Conservation (phyloP, 2,797 vertebrate genomes). For the Crypturellus tataupa region DNA sequence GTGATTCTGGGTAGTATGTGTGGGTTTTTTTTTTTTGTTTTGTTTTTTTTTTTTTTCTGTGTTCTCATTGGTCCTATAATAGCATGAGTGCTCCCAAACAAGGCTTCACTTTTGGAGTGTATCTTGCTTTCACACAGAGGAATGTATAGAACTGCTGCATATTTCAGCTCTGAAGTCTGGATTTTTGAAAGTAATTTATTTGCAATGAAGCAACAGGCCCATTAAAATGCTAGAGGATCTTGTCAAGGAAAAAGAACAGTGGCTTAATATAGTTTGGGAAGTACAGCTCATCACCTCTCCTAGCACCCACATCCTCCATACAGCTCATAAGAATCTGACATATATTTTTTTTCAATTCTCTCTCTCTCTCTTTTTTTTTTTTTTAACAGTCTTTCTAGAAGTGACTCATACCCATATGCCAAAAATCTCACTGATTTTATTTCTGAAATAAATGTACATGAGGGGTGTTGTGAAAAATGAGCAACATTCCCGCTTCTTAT, state of each 20-base stretch:
- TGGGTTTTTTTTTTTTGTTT: no score
- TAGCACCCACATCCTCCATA: constrained; percentile 6
- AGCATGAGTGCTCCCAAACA: neutral
- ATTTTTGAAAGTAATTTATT: neutral
- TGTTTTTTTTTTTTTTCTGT: neutral
- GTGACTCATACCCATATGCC: constrained; percentile 66
- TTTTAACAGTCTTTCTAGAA: constrained; percentile 28
- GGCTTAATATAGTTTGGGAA: constrained; percentile 20
- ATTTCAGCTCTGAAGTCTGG: neutral
- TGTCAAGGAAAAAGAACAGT: neutral
- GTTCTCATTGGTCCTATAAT: neutral
- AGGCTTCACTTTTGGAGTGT: neutral
- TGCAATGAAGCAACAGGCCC: neutral
- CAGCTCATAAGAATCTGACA: neutral
- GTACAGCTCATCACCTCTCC: constrained; percentile 20
- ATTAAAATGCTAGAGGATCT: no score
- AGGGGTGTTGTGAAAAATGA: constrained; percentile 55
- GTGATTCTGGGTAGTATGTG: accelerated
- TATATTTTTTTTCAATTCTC: constrained; percentile 19
- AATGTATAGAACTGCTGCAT: neutral
- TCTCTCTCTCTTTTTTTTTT: neutral
- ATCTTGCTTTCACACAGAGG: neutral
- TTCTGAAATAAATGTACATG: constrained; percentile 37
- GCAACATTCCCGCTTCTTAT: neutral
- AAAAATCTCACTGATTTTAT: constrained; percentile 42